A percentile compares a stretch with the other conserved stretches of the same genome.
phyloP scores from a whole-genome alignment of 2,888 invertebrate species.

The Brenthis hecate region DNA sequence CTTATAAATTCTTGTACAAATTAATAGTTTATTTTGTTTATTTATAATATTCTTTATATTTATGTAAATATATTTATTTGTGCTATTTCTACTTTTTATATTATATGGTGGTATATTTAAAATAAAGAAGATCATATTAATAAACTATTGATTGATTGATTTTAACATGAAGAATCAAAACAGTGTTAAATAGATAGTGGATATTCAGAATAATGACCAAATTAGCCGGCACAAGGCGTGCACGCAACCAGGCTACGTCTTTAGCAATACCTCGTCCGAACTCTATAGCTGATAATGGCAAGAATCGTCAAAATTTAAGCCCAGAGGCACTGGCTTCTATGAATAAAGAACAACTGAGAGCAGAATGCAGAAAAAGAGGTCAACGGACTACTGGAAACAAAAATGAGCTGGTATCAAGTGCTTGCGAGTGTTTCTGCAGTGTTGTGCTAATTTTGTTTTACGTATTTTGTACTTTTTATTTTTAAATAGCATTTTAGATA shows the following conservation, averaged over 20 bases:
- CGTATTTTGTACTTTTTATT: constrained; percentile 3
- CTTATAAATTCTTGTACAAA: constrained; percentile 1
- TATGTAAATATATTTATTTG: constrained; percentile 13
- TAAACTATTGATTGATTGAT: constrained; percentile 31
- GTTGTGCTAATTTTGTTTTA: constrained; percentile 32
- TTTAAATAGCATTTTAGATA: constrained; percentile 8
- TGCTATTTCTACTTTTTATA: background rate
- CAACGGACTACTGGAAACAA: constrained; percentile 87
- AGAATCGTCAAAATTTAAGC: constrained; percentile 69
- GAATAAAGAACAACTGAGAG: constrained; percentile 87
- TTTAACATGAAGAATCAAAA: constrained; percentile 40
- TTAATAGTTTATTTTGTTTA: constrained; percentile 15
- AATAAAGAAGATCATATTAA: constrained; percentile 28
- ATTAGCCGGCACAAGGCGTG: constrained; percentile 73
- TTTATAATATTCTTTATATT: constrained; percentile 20
- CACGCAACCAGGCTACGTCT: constrained; percentile 70
- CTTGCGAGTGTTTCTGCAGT: constrained; percentile 64
- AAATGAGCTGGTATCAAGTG: constrained; percentile 85
- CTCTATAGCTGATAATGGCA: constrained; percentile 71
- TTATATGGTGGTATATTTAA: constrained; percentile 34
- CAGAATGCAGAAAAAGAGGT: constrained; percentile 86
- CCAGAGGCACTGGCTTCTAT: constrained; percentile 81
- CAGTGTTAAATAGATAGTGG: constrained; percentile 43
- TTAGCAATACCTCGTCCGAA: constrained; percentile 70
- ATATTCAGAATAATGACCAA: constrained; percentile 46